Conservation (phyloP, 2,888 invertebrate genomes). For the Drosophila barbarae region DNA sequence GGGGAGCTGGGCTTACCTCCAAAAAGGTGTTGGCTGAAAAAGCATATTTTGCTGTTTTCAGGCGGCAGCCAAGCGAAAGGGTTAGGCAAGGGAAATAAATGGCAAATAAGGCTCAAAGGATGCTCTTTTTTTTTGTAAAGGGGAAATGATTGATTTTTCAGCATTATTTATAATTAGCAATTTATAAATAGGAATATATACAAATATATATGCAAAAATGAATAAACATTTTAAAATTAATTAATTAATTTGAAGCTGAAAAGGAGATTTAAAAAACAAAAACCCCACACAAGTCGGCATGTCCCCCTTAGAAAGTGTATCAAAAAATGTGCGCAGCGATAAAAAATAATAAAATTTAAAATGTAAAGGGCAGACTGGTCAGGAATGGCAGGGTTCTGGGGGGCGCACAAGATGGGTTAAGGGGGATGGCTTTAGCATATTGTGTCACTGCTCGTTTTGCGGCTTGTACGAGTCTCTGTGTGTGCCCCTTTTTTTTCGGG, state of each 20-base stretch:
- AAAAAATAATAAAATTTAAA: constrained; percentile 69
- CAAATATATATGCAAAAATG: no score
- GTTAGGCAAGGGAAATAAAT: constrained; percentile 20
- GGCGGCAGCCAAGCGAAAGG: constrained; percentile 43
- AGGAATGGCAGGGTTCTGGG: constrained; percentile 4
- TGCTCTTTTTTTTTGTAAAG: constrained; percentile 6
- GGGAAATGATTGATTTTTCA: background rate
- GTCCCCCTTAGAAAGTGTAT: constrained; percentile 1
- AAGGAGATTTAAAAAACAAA: background rate
- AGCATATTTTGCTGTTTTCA: constrained; percentile 61
- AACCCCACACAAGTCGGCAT: background rate
- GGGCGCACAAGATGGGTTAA: background rate
- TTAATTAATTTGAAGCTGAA: background rate
- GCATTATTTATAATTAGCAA: background rate
- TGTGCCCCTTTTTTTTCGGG: constrained; percentile 12
- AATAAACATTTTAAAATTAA: no score
- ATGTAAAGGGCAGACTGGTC: constrained; percentile 55
- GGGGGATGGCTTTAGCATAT: constrained; percentile 52
- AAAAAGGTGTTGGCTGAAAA: constrained; percentile 38
- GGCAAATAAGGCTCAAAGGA: background rate
- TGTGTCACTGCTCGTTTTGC: constrained; percentile 70
- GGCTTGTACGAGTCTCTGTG: constrained; percentile 43
- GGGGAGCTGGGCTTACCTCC: background rate
- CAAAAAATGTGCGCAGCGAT: constrained; percentile 53
- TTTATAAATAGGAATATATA: background rate